phyloP scores from a whole-genome alignment of 2,797 vertebrate species.

The Ctenopoma kingsleyae region DNA sequence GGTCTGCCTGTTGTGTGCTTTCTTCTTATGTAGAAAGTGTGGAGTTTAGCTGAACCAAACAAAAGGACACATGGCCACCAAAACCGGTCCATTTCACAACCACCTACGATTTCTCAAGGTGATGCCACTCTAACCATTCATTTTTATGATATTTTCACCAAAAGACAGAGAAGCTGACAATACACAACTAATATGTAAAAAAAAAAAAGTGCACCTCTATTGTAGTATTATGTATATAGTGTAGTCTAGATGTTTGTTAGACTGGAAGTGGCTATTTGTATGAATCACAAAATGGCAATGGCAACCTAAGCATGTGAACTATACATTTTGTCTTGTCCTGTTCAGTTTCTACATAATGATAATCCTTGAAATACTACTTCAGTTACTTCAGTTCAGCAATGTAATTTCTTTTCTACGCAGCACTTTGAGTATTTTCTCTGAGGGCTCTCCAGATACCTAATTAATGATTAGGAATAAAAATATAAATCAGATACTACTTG shows the following conservation, averaged over 20 bases:
- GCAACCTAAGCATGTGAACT: no score
- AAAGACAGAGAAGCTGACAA: background rate
- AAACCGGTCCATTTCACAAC: background rate
- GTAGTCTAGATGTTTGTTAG: background rate
- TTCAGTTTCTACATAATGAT: background rate
- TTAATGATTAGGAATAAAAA: background rate
- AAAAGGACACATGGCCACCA: background rate
- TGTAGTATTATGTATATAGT: background rate
- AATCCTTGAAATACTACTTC: background rate
- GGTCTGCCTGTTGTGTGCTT: background rate
- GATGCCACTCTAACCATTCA: background rate
- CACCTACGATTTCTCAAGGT: background rate
- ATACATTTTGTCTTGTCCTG: no score
- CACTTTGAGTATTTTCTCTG: background rate
- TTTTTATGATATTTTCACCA: slow-evolving; percentile 5
- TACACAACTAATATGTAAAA: background rate
- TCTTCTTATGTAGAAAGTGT: background rate
- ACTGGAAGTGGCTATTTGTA: background rate
- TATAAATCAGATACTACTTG: background rate
- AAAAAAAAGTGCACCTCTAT: background rate
- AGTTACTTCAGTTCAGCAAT: background rate
- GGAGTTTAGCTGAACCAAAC: background rate
- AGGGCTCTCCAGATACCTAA: slow-evolving; percentile 2
- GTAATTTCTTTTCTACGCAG: background rate
- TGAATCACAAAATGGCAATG: background rate